A percentile compares a stretch with the other conserved stretches of the same genome.
Conservation (phyloP, 2,888 invertebrate genomes). For the Sabatieria punctata region DNA sequence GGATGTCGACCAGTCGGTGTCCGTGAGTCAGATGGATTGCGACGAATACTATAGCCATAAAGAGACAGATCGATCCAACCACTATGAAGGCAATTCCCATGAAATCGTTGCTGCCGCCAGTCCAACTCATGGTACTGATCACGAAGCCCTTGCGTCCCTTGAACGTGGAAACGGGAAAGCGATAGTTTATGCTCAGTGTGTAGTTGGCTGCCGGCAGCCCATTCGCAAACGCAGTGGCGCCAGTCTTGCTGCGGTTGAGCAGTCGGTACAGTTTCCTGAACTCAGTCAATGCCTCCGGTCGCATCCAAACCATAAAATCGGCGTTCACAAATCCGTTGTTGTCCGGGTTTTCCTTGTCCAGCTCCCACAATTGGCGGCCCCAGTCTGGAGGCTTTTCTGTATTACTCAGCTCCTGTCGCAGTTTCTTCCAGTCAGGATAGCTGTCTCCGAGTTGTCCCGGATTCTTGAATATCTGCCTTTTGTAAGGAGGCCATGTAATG, state of each 20-base stretch:
- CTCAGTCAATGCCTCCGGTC: conserved; percentile 82
- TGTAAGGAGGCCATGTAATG: conserved; percentile 96
- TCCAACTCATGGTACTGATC: conserved; percentile 33
- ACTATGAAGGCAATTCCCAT: too few species aligned
- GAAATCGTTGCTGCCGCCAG: too few species aligned
- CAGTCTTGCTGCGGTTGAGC: conserved; percentile 65
- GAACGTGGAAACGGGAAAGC: too few species aligned
- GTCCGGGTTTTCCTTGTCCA: conserved; percentile 48
- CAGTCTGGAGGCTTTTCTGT: conserved; percentile 63
- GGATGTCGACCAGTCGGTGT: too few species aligned
- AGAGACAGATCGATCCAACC: too few species aligned
- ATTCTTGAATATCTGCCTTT: conserved; percentile 77
- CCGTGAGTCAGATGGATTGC: too few species aligned
- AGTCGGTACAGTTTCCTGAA: conserved; percentile 80
- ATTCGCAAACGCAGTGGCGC: too few species aligned
- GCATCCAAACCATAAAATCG: conserved; percentile 96
- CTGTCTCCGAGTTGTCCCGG: too few species aligned
- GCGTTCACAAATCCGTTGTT: conserved; percentile 92
- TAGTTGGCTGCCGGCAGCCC: neutral
- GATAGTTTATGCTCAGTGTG: neutral
- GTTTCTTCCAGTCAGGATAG: too few species aligned
- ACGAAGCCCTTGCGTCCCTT: conserved; percentile 32
- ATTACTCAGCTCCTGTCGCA: too few species aligned
- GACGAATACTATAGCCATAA: too few species aligned
- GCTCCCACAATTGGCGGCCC: conserved; percentile 55